Conservation (phyloP, 2,888 invertebrate genomes). For the Digitonthophagus gazella region DNA sequence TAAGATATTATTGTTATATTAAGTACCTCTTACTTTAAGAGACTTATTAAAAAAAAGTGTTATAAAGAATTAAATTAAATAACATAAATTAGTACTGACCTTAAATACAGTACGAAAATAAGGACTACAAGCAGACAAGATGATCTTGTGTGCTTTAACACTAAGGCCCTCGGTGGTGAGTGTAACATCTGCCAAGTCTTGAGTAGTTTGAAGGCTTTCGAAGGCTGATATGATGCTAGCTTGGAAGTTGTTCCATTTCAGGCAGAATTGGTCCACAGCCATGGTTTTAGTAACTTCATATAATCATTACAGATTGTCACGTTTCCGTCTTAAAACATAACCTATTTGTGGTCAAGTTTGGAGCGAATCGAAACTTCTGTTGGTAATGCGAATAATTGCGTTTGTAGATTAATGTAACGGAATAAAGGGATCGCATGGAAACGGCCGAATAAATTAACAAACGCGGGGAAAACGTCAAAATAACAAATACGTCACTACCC, state of each 20-base stretch:
- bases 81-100: constrained; percentile 50
- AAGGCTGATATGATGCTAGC: constrained; percentile 67
- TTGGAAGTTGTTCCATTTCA: constrained; percentile 75
- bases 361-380: constrained; percentile 1
- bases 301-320: constrained; percentile 3
- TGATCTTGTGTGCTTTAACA: constrained; percentile 73
- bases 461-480: constrained; percentile 9
- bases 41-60: too few species aligned
- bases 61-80: too few species aligned
- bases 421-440: background rate
- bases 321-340: constrained; percentile 15
- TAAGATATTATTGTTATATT: too few species aligned
- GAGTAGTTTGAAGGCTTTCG: constrained; percentile 66
- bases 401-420: background rate
- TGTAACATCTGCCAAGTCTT: constrained; percentile 71
- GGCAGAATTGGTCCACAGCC: constrained; percentile 64
- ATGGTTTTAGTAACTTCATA: constrained; percentile 28
- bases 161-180: constrained; percentile 70
- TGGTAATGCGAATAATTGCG: background rate
- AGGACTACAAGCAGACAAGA: constrained; percentile 72
- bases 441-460: constrained; percentile 6
- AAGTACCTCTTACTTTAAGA: too few species aligned
- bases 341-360: constrained; percentile 1
- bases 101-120: constrained; percentile 74
- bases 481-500: constrained; percentile 4